Base-by-base conservation (phyloP, 2,113 vertebrate species). In the Gallinago jamesoni region DNA sequence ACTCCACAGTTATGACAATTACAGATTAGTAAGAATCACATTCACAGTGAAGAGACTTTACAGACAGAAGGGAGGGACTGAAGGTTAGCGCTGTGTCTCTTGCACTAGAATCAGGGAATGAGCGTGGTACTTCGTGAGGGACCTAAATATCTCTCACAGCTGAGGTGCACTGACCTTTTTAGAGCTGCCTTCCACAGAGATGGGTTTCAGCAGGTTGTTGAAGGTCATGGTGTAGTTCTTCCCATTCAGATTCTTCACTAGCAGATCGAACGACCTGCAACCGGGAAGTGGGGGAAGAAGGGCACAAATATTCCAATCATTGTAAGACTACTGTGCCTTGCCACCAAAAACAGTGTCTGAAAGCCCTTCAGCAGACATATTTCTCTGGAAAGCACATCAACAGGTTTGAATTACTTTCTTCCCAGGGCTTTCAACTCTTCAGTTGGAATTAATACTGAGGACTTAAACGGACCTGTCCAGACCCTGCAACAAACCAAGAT, bases 191-290 rank as follows among this genome's bases (percentile, higher is more conserved):
- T 99, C 98, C 87, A 98, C 98, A 93, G 98, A 98, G 60, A 99
- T 99, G 53, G 98, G 98, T 83, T 97, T 98, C 84, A 99, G 98
- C 27, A 99, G 98, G 90, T 99, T 99, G 94, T 99, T 99, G 85
- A 99, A 96, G 12, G 97, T 98, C 99, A 99, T 99, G 93, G 99
- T 98, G 78, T 99, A 99, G 94, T 98, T 99, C 97, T 99, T 99
- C 33, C 98, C 99, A 89, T 98, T 98, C 47, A 99, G 98, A 77
- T 99, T 98, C 96, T 99, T 99, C 55, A 99, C 99, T n/a, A 99
- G 92, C 62, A 99, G 97, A 96, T 98, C 98, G 87, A 99, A 99
- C 10, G 99, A 99, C 95, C 99, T 99, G 94, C 55, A 96, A 89
- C 7, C 56, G 84, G 84, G 72, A 84, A 72, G 28, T 0, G 1